Base-by-base conservation (phyloP, 2,888 invertebrate genomes). In the Aproaerema taeniolella region DNA sequence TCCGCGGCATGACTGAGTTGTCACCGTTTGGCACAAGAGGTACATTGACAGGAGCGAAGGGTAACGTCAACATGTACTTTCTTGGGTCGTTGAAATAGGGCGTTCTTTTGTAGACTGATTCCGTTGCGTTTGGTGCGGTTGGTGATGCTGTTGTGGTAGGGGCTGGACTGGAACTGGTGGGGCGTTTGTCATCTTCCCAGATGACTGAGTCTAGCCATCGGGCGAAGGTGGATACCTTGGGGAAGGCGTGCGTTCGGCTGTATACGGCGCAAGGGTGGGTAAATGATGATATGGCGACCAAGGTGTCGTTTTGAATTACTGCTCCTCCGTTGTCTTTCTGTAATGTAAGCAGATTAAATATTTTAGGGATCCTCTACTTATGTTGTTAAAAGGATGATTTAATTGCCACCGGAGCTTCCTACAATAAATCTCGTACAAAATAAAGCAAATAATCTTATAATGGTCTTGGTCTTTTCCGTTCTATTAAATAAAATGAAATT, bases 311-410 rank as follows among this genome's bases (percentile, higher is more conserved):
- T 32, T 86, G 85, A 20, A 85, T 62, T 0, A 85, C 74, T 1
- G 85, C 79, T 0, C 85, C 85, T 1, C 85, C 85, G 45, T 83
- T 75, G 67, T 86, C 85, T 59, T 60, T 75, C 85, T 86, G 70
- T 2, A 64, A 72, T 1, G n/a, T 20, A 20, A 20, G 4, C 20
- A 20, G 4, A 20, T 6, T 16, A 1, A 45, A 38, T n/a, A 17
- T 30, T 10, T n/a, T n/a, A n/a, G n/a, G n/a, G n/a, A n/a, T n/a
- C n/a, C n/a, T n/a, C n/a, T n/a, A n/a, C n/a, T n/a, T n/a, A n/a
- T n/a, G n/a, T n/a, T n/a, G n/a, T n/a, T n/a, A n/a, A n/a, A n/a
- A n/a, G n/a, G n/a, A n/a, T n/a, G n/a, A n/a, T n/a, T n/a, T n/a
- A n/a, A n/a, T n/a, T n/a, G n/a, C n/a, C n/a, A n/a, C n/a, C n/a